Evolutionary conservation across 2,113 vertebrate species (phyloP), one percentile per base, ranked within the genome.

Genomic region (Lagopus muta): DNA sequence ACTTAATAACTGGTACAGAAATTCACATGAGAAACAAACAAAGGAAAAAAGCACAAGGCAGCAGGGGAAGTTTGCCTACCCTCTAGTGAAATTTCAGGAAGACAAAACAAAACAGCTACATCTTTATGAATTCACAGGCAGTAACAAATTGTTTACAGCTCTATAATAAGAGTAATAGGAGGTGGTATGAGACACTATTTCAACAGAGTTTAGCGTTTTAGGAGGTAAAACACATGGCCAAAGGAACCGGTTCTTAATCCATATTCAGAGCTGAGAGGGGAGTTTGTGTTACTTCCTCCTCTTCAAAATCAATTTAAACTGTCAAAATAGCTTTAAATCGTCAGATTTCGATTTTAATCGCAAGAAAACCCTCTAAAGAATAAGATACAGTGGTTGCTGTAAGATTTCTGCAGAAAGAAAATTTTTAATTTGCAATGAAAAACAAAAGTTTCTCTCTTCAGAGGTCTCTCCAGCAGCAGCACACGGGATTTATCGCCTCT

Each of bases 231-330:
- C 93, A 96, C 94, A 95, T 62, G 93, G 93, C 94, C 95, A 97
- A 96, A 95, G 94, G 90, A 94, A 94, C 91, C 66, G 76, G 93
- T 97, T 95, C 94, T 96, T 94, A 96, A 96, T 96, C 96, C 95
- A 94, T 97, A 95, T 97, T 96, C 95, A 97, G 77, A 94, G 80
- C 95, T 94, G 91, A 93, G 81, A 93, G 91, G 83, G 66, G 91
- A 97, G 93, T 92, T 90, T 97, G 96, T 97, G 96, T 97, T 97
- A 97, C 95, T 97, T 97, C 93, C 94, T 94, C 83, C 70, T 95
- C 82, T 96, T 95, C 86, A 95, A 97, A 97, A 93, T 86, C 96
- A 94, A 72, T 94, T 97, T 94, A 96, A 92, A 93, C 82, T 78
- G 73, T 45, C 92, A 88, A 94, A 92, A 95, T 75, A 75, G 70